Base-by-base conservation (phyloP, 2,113 vertebrate genomes). In the Hippocampus guttulatus region DNA sequence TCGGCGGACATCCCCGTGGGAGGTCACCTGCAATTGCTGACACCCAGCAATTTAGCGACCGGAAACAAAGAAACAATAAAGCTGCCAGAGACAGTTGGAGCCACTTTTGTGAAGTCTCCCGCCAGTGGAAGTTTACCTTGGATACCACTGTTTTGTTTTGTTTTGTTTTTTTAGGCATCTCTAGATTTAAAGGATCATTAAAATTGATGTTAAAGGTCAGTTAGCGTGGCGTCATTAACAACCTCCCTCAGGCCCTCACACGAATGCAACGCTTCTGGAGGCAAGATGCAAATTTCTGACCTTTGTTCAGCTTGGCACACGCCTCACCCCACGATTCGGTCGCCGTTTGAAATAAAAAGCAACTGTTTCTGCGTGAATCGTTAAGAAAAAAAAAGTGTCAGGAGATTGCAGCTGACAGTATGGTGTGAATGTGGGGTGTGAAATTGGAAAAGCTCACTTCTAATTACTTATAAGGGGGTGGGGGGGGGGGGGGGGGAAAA, bases 171-270 rank as follows among this genome's bases (percentile, higher is more conserved):
- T 64, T 64, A 23, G 15, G 21, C 23, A 21, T 71, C 63, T 33
- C 40, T 69, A 71, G 68, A 82, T 71, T 73, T 20, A 23, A 70
- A 15, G 49, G 51, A n/a, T 74, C 66, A 77, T 76, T 65, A 80
- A 80, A 83, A 76, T 45, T 21, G 41, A 40, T 66, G 84, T 72
- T 57, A 84, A 81, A 85, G 77, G 80, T 82, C 71, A 80, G 40
- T 70, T 30, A 68, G 51, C 25, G 30, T 9, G 60, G 67, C 70
- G 68, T 79, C 18, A 70, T 82, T 81, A 69, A 64, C 64, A 55
- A 21, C 70, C 33, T 73, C 62, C 75, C 57, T 38, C 49, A n/a
- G 41, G 54, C 64, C 20, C 1, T 25, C 51, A 27, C 54, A 64
- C 55, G 81, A 75, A 86, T 77, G 67, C 81, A 69, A 63, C 68